phyloP scores from a whole-genome alignment of 1,140 invertebrate species.

The Bombus balteatus region DNA sequence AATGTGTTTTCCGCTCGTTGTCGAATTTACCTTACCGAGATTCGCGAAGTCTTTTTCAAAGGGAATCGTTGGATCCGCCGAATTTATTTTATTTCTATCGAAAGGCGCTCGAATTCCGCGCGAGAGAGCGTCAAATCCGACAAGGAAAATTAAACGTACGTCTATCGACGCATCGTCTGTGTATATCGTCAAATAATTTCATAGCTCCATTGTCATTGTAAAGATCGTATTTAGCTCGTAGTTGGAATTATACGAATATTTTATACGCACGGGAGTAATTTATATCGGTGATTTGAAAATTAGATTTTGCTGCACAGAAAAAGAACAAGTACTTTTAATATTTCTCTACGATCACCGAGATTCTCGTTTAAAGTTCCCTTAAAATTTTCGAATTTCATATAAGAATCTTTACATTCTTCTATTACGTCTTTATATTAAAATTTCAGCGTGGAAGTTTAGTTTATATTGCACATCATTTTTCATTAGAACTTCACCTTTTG shows the following conservation, averaged over 20 bases:
- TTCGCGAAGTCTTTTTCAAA: constrained; percentile 8
- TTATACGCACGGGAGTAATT: too few species aligned
- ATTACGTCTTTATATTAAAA: background rate
- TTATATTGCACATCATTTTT: background rate
- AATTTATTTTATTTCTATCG: background rate
- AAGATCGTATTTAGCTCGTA: background rate
- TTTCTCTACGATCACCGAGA: too few species aligned
- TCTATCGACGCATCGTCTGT: too few species aligned
- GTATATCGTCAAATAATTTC: background rate
- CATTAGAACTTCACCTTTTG: background rate
- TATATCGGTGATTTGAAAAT: too few species aligned
- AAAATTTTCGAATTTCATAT: too few species aligned
- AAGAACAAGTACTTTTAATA: too few species aligned
- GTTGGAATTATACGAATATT: too few species aligned
- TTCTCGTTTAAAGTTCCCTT: too few species aligned
- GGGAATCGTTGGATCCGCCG: too few species aligned
- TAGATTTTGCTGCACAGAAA: too few species aligned
- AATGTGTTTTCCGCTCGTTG: constrained; percentile 22
- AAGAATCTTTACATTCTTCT: too few species aligned
- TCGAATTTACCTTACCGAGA: constrained; percentile 32
- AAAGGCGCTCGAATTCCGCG: background rate
- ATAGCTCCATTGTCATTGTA: background rate
- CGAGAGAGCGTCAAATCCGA: background rate
- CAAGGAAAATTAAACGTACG: too few species aligned
- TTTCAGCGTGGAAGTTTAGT: background rate